Base-by-base conservation (phyloP, 2,113 vertebrate genomes). In the Chionomys nivalis region DNA sequence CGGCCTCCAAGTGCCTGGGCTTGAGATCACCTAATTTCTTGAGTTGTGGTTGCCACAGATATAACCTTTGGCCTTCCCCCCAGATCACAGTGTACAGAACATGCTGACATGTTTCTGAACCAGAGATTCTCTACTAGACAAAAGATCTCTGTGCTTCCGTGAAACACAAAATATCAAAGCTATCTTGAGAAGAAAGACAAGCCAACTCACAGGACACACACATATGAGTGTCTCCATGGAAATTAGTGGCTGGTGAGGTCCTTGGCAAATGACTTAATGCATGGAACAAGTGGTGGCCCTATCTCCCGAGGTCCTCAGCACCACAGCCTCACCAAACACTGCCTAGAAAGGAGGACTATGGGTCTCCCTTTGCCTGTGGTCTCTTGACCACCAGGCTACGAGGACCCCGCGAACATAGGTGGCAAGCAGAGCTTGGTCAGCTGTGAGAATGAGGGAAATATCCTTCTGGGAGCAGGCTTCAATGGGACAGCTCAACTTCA, bases 171-270 rank as follows among this genome's bases (percentile, higher is more conserved):
- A 19, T 61, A 17, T 61, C 70, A 94, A 86, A 79, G 65, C n/a
- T 72, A 77, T 79, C 91, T 75, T 76, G 26, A 79, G 76, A 96
- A 94, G 89, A 93, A 52, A 94, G 44, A 63, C 44, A 75, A 86
- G 31, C 36, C 28, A 5, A 72, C 24, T 93, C 36, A 89, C 1
- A 58, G 73, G 52, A 76, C 6, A 33, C 26, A 28, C 13, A 26
- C 4, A 86, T 63, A 92, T 31, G 24, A 94, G 12, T 2, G n/a
- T 96, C 87, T 96, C 24, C 33, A 42, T 65, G 75, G 31, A 72
- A 63, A 42, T 9, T 16, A 52, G 10, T 1, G 83, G 42, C 28
- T 86, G 70, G 4, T 75, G 33, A 28, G 36, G 42, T 88, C 72
- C 42, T 36, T 78, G 65, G 70, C 3, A 4, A 36, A 14, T 17